These are phyloP conservation scores for Drosophila mayri DNA, from an alignment of 1,140 invertebrate genomes.

Conservation along the genomic window DNA sequence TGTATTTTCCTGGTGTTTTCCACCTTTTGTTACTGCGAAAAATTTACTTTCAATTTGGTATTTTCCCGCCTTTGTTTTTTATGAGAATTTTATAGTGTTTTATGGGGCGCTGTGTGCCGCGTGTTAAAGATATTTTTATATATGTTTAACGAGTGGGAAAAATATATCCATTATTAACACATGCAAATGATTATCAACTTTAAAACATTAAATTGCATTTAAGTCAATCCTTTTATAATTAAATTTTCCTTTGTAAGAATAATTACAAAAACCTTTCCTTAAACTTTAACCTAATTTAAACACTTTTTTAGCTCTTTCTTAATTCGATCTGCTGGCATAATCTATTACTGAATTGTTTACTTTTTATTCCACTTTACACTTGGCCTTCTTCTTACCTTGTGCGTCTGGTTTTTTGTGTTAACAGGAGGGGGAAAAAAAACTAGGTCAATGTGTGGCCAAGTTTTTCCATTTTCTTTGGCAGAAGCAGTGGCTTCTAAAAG, in stretches of 20 bases:
- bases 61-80: slow-evolving; percentile 49
- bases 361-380: slow-evolving; percentile 28
- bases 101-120: slow-evolving; percentile 5
- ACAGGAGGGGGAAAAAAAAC: slow-evolving; percentile 28
- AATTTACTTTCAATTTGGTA: slow-evolving; percentile 75
- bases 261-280: background rate
- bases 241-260: background rate
- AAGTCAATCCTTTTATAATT: background rate
- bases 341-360: slow-evolving; percentile 31
- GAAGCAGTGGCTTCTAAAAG: slow-evolving; percentile 16
- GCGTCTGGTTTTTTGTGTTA: slow-evolving; percentile 15
- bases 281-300: background rate
- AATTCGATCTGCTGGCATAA: slow-evolving; percentile 9
- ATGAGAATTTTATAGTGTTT: slow-evolving; percentile 61
- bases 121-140: background rate
- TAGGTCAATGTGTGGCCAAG: slow-evolving; percentile 64
- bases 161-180: background rate
- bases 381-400: slow-evolving; percentile 15
- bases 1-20: slow-evolving; percentile 21
- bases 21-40: slow-evolving; percentile 22
- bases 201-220: no score
- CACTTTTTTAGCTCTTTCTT: background rate
- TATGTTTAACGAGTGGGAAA: background rate
- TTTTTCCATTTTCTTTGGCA: slow-evolving; percentile 20
- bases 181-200: background rate